Base-by-base conservation (phyloP, 1,140 invertebrate genomes). In the Halictus rubicundus region DNA sequence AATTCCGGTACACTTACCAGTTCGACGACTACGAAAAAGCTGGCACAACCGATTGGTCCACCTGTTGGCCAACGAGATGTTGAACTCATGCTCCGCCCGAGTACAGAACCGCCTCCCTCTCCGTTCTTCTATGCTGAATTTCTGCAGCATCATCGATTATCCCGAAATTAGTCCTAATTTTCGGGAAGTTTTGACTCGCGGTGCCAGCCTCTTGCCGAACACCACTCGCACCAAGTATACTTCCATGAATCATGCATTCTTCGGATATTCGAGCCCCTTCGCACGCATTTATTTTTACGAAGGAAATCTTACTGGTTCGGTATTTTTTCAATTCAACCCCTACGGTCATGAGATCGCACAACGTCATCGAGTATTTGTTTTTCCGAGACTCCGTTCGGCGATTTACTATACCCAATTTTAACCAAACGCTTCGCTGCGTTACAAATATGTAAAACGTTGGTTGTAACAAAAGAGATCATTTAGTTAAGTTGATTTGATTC, bases 41-140 rank as follows among this genome's bases (percentile, higher is more conserved):
- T 32, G 1, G 19, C 49, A 57, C 19, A 66, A 71, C 65, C 72
- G 68, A 85, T 85, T 82, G 86, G 82, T 80, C 71, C 70, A 54
- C 59, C 59, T 83, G 78, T 81, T 74, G 49, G 42, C 85, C 85
- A 87, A 87, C 85, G 54, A 57, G 72, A 68, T 7, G 71, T 49
- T 65, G 65, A 16, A 57, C 2, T 6, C 8, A 75, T n/a, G 84
- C 84, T 76, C 85, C 84, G 81, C 85, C 84, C 70, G 77, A 49
- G n/a, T 1, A 16, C 61, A 42, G 81, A 78, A 73, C 68, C 85
- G 84, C 85, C 85, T 23, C 66, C 64, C n/a, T 21, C 77, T 59
- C 25, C 23, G 37, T 5, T 63, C 42, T 52, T 39, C 61, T 73
- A 23, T 27, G 32, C 6, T 21, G 64, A 68, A 60, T 21, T 19